Conservation (phyloP, 2,113 vertebrate genomes). For the Spilogale gracilis region DNA sequence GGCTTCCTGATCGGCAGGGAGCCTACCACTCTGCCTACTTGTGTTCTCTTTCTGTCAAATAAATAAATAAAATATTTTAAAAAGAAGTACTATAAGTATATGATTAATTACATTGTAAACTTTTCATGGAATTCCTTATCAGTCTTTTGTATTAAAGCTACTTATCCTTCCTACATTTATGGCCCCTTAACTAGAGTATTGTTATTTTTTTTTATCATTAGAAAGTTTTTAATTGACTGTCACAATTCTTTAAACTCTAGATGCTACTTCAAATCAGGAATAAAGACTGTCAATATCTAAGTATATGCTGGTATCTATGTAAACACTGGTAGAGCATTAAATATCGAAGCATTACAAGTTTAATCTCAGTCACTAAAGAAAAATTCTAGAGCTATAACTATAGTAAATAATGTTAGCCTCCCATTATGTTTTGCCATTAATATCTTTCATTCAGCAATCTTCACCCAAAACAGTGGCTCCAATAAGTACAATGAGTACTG, state of each 20-base stretch:
- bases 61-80: too few relatives aligned
- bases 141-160: not conserved
- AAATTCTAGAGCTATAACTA: conserved; percentile 60
- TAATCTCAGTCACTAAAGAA: conserved; percentile 29
- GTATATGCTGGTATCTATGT: not conserved
- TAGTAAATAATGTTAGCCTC: not conserved
- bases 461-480: conserved; percentile 21
- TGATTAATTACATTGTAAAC: not conserved
- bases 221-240: not conserved
- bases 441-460: not conserved
- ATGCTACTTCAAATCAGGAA: not conserved
- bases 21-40: too few relatives aligned
- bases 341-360: conserved; percentile 34
- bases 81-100: too few relatives aligned
- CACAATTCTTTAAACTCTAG: not conserved
- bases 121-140: not conserved
- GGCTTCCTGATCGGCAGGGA: too few relatives aligned
- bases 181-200: not conserved
- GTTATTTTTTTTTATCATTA: not conserved
- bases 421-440: conserved; percentile 48
- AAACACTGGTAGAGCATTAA: conserved; percentile 40
- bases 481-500: not conserved
- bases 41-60: too few relatives aligned
- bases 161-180: not conserved
- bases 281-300: not conserved